Evolutionary conservation across 2,888 invertebrate species (phyloP).

Genomic region (Thecocarcelia acutangulata): DNA sequence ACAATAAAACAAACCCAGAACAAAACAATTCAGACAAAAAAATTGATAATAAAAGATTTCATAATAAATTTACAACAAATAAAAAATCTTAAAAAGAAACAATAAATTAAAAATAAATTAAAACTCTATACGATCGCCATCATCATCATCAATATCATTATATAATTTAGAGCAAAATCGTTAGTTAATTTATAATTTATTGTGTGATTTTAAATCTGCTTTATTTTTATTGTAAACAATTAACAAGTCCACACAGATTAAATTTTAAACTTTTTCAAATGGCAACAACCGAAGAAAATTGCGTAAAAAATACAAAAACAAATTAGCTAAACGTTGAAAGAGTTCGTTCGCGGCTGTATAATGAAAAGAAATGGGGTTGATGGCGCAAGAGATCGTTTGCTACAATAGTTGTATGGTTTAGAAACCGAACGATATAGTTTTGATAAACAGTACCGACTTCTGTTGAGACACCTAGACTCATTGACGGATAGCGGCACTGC

Average conservation of each 20-base stretch:
- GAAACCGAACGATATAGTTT: no score
- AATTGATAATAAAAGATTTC: slow-evolving; percentile 60
- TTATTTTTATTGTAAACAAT: slow-evolving; percentile 22
- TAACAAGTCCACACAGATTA: slow-evolving; percentile 32
- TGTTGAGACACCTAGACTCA: no score
- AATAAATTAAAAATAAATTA: slow-evolving; percentile 46
- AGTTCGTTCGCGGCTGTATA: no score
- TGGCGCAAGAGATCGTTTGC: no score
- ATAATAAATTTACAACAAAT: slow-evolving; percentile 40
- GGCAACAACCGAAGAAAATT: slow-evolving; percentile 10
- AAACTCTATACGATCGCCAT: slow-evolving; percentile 41
- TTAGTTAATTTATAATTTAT: slow-evolving; percentile 20
- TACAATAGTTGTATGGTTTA: no score
- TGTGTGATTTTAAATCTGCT: slow-evolving; percentile 12
- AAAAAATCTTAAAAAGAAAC: slow-evolving; percentile 18
- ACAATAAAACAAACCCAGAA: slow-evolving; percentile 32
- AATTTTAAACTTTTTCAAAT: slow-evolving; percentile 16
- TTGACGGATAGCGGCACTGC: no score
- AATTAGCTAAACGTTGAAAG: no score
- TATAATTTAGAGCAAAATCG: slow-evolving; percentile 59
- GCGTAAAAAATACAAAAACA: background rate
- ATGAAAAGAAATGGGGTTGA: no score
- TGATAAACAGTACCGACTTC: no score
- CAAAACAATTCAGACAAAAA: slow-evolving; percentile 28
- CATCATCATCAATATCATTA: slow-evolving; percentile 33